Percentiles rank a stretch among this genome's conserved stretches.
Evolutionary conservation across 2,888 invertebrate genomes (phyloP).

Genomic region (Aproaerema taeniolella): DNA sequence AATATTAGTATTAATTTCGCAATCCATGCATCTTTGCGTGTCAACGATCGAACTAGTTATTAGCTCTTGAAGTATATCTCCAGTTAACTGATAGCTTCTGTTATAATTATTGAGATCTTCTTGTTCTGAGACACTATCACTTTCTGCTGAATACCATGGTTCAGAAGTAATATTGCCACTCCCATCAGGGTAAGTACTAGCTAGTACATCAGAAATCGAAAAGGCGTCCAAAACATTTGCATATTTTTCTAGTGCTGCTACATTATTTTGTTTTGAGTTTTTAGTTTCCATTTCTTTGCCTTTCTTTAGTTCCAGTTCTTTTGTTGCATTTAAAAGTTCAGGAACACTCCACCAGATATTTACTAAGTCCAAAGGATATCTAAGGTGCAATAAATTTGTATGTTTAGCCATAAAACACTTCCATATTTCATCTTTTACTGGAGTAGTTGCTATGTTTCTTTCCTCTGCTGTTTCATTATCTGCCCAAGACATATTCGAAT

Average conservation of each 20-base stretch:
- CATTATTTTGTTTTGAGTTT: slow-evolving; percentile 21
- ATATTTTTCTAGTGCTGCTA: slow-evolving; percentile 33
- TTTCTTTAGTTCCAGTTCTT: slow-evolving; percentile 21
- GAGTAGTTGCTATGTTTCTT: slow-evolving; percentile 18
- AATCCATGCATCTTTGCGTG: slow-evolving; percentile 32
- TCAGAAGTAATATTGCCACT: slow-evolving; percentile 33
- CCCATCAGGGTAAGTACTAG: slow-evolving; percentile 23
- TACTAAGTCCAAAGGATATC: slow-evolving; percentile 34
- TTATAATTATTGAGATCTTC: slow-evolving; percentile 45
- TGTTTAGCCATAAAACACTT: slow-evolving; percentile 32
- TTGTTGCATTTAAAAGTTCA: not conserved
- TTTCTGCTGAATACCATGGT: slow-evolving; percentile 49
- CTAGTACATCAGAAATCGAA: slow-evolving; percentile 53
- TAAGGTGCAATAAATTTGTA: slow-evolving; percentile 25
- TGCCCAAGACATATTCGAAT: slow-evolving; percentile 57
- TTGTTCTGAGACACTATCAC: slow-evolving; percentile 51
- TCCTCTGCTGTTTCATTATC: slow-evolving; percentile 39
- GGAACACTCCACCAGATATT: slow-evolving; percentile 58
- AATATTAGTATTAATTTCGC: slow-evolving; percentile 30
- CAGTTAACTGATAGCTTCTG: slow-evolving; percentile 32
- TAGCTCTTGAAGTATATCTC: slow-evolving; percentile 43
- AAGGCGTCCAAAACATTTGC: slow-evolving; percentile 49
- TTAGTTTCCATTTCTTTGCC: slow-evolving; percentile 29
- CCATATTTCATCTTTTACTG: slow-evolving; percentile 26
- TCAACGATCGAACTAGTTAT: slow-evolving; percentile 31